Percentiles rank a stretch among this genome's conserved stretches.
Conservation (phyloP, 2,888 invertebrate genomes). For the Epirrhoe tristata region DNA sequence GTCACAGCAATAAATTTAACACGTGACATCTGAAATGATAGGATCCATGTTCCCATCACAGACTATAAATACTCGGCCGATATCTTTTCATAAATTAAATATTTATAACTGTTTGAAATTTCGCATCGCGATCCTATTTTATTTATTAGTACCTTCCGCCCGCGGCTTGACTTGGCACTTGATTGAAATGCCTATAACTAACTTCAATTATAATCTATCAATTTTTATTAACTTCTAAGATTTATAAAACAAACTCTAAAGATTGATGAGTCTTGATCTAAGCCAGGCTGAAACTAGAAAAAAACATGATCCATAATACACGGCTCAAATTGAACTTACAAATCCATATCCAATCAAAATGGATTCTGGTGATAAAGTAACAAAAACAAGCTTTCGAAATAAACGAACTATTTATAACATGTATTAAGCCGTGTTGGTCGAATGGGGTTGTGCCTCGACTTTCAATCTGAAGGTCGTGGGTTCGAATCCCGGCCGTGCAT, state of each 20-base stretch:
- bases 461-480: too few relatives aligned
- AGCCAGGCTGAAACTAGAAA: too few relatives aligned
- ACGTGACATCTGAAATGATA: conserved; percentile 61
- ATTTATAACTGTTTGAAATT: conserved; percentile 40
- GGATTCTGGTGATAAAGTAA: neutral
- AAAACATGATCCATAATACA: too few relatives aligned
- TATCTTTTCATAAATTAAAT: conserved; percentile 46
- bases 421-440: too few relatives aligned
- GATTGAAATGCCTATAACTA: neutral
- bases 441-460: too few relatives aligned
- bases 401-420: conserved; percentile 50
- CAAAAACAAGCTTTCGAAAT: neutral
- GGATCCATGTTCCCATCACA: conserved; percentile 55
- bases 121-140: conserved; percentile 42
- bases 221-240: too few relatives aligned
- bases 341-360: neutral
- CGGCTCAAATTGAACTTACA: neutral
- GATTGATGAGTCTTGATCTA: too few relatives aligned
- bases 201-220: too few relatives aligned
- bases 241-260: too few relatives aligned
- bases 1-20: conserved; percentile 50
- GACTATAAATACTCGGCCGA: conserved; percentile 56
- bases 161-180: neutral
- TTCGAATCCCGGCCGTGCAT: too few relatives aligned
- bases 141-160: conserved; percentile 40